A percentile compares a stretch with the other conserved stretches of the same genome.
Evolutionary conservation across 1,140 invertebrate species (phyloP).

Genomic region (Antheraea pernyi): DNA sequence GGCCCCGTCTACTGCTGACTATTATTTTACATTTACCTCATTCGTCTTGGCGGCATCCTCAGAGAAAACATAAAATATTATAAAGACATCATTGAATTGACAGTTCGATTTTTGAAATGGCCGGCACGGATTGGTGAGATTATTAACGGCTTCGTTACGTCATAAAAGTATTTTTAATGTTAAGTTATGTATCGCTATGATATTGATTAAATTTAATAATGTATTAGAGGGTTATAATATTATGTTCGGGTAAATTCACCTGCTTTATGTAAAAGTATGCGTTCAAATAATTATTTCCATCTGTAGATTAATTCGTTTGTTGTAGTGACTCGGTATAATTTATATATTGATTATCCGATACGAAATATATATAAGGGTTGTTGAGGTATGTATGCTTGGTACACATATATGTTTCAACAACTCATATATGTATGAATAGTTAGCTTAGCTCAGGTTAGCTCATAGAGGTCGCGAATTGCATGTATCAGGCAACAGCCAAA

Average conservation of each 20-base stretch:
- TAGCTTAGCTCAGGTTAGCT: no score
- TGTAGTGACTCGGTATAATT: not conserved
- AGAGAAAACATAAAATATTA: slow-evolving; percentile 64
- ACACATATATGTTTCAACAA: no score
- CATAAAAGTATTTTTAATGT: slow-evolving; percentile 31
- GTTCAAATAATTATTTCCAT: not conserved
- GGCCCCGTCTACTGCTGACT: slow-evolving; percentile 44
- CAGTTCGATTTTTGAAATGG: slow-evolving; percentile 63
- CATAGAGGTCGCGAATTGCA: no score
- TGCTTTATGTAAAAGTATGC: not conserved
- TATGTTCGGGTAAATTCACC: slow-evolving; percentile 1
- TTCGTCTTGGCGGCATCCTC: slow-evolving; percentile 58
- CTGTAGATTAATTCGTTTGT: not conserved
- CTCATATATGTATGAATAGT: no score
- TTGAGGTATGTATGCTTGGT: no score
- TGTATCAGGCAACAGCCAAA: no score
- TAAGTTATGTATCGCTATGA: slow-evolving; percentile 23
- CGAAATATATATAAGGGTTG: no score
- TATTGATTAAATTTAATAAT: slow-evolving; percentile 12
- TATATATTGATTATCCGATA: no score
- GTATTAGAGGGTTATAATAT: slow-evolving; percentile 1
- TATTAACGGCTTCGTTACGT: slow-evolving; percentile 46
- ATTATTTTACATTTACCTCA: slow-evolving; percentile 51
- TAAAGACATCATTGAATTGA: slow-evolving; percentile 69
- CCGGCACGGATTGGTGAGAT: slow-evolving; percentile 39